Percentiles rank a stretch among this genome's conserved stretches.
These are phyloP conservation scores for Troides oblongomaculatus DNA, from an alignment of 2,888 invertebrate species.

Conservation along the genomic window DNA sequence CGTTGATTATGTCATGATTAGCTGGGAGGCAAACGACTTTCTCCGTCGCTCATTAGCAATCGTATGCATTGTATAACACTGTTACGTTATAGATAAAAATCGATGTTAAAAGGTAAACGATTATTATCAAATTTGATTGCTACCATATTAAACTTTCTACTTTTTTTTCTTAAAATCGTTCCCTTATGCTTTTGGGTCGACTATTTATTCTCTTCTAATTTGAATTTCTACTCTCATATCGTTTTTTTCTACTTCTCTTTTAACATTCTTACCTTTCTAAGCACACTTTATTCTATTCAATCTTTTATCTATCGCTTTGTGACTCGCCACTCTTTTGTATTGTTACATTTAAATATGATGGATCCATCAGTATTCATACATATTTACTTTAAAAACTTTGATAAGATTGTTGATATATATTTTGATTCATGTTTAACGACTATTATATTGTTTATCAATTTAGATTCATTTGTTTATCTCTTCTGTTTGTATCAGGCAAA, in stretches of 20 bases:
- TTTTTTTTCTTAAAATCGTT: not conserved
- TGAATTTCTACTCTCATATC: no score
- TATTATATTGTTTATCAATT: not conserved
- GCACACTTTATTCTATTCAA: no score
- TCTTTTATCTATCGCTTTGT: no score
- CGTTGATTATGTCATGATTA: constrained; percentile 39
- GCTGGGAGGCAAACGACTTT: constrained; percentile 40
- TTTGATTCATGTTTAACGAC: not conserved
- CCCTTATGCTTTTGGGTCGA: no score
- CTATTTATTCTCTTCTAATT: no score
- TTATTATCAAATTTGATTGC: constrained; percentile 5
- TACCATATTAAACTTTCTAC: not conserved
- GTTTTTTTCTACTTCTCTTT: no score
- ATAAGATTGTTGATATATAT: not conserved
- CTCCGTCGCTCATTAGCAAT: constrained; percentile 37
- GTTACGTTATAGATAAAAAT: constrained; percentile 20
- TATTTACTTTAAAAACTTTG: not conserved
- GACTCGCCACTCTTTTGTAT: no score
- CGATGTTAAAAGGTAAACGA: not conserved
- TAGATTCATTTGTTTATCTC: not conserved
- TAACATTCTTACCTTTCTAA: no score
- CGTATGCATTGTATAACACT: constrained; percentile 31
- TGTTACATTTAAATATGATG: no score
- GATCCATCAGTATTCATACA: no score
- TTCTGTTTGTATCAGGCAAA: no score